A percentile compares a stretch with the other conserved stretches of the same genome.
These are phyloP conservation scores for Nemapogon koenigi DNA, from an alignment of 2,888 invertebrate genomes.

Conservation along the genomic window DNA sequence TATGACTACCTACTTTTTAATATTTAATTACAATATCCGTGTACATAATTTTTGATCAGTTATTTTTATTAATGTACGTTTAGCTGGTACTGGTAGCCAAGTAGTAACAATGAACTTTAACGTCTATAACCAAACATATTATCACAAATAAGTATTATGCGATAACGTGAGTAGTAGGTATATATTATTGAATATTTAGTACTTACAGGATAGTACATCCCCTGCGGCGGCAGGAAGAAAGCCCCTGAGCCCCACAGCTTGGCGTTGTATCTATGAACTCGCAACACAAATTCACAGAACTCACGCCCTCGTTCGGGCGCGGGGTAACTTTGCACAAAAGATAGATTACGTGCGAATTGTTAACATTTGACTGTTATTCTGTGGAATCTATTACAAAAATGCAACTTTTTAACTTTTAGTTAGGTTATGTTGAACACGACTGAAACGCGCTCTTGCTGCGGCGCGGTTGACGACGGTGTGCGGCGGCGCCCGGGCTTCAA, in stretches of 20 bases:
- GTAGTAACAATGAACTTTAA: no score
- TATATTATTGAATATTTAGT: constrained; percentile 24
- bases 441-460: constrained; percentile 59
- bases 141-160: no score
- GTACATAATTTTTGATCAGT: no score
- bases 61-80: no score
- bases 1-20: no score
- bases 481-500: constrained; percentile 24
- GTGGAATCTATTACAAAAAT: constrained; percentile 25
- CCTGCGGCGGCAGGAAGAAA: constrained; percentile 95
- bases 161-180: no score
- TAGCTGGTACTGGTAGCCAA: no score
- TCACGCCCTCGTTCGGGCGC: constrained; percentile 46
- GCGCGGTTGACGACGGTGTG: constrained; percentile 61
- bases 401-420: constrained; percentile 42
- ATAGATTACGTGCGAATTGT: constrained; percentile 49
- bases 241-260: constrained; percentile 97
- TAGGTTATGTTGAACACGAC: constrained; percentile 56
- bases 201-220: constrained; percentile 97
- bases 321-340: constrained; percentile 52
- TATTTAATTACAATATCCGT: no score
- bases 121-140: no score
- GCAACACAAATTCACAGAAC: constrained; percentile 64
- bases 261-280: constrained; percentile 79
- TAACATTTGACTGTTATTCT: constrained; percentile 53